Evolutionary conservation across 2,113 vertebrate species (phyloP).

Genomic region (Apodemus sylvaticus): DNA sequence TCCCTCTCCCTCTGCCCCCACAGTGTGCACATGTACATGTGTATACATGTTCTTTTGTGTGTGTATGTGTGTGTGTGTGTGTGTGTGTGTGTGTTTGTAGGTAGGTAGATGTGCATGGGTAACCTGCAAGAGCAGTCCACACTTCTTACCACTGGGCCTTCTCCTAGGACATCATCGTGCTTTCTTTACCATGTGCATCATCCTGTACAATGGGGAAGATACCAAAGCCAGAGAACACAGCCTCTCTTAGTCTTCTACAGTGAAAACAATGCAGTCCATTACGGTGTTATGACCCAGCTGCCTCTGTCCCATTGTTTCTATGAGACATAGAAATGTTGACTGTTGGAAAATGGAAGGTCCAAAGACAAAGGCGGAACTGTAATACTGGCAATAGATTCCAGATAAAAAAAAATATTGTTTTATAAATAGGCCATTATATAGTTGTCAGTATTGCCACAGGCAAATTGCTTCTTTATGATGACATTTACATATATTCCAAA

Average conservation of each 20-base stretch:
- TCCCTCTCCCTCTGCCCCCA: neutral
- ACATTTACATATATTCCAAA: neutral
- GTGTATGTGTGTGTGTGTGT: neutral
- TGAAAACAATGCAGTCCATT: neutral
- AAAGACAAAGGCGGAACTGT: neutral
- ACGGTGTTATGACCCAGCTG: neutral
- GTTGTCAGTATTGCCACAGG: neutral
- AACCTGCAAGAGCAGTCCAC: neutral
- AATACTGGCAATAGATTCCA: neutral
- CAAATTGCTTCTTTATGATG: neutral
- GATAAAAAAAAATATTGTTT: neutral
- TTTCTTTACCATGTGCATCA: neutral
- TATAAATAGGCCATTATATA: neutral
- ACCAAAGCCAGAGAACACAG: neutral
- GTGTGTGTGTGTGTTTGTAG: neutral
- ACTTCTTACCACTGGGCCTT: neutral
- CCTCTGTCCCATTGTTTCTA: neutral
- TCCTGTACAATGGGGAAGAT: neutral
- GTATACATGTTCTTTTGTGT: neutral
- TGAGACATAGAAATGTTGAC: neutral
- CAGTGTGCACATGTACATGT: neutral
- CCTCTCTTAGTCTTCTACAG: neutral
- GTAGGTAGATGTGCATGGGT: neutral
- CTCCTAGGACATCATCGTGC: neutral
- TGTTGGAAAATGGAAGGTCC: neutral